Conservation (phyloP, 2,113 vertebrate genomes). For the Ursus arctos region DNA sequence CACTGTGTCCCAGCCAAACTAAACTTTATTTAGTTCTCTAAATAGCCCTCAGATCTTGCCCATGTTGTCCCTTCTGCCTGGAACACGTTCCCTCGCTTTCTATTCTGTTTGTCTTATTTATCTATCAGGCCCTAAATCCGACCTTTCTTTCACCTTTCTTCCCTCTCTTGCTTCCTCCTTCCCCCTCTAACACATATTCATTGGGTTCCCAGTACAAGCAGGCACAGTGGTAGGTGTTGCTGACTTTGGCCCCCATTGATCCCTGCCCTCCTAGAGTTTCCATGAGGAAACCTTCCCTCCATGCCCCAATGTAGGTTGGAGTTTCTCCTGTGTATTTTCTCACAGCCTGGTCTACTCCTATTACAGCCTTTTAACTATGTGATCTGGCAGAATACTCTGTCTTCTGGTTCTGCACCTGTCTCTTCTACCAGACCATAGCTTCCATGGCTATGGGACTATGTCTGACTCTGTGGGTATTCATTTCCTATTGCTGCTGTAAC, state of each 20-base stretch:
- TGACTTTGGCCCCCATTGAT: background rate
- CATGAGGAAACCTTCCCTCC: background rate
- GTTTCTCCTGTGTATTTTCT: background rate
- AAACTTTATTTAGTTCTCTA: constrained; percentile 65
- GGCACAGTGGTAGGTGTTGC: background rate
- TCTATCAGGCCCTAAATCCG: background rate
- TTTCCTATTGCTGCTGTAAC: background rate
- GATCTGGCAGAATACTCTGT: background rate
- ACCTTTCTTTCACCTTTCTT: background rate
- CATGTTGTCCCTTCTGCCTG: background rate
- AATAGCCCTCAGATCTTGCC: constrained; percentile 58
- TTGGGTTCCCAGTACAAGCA: background rate
- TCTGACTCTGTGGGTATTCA: background rate
- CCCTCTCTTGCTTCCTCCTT: background rate
- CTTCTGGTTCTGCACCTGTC: background rate
- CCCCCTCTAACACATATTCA: background rate
- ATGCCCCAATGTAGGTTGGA: background rate
- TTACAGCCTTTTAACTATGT: background rate
- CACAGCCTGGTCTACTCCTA: background rate
- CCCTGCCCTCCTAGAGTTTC: background rate
- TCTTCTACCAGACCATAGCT: background rate
- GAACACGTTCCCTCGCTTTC: background rate
- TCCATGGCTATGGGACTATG: background rate
- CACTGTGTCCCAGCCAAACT: constrained; percentile 68
- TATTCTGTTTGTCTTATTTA: background rate